Evolutionary conservation across 2,797 vertebrate genomes (phyloP), one percentile per base, ranked within the genome.

Genomic region (Clarias fuscus): DNA sequence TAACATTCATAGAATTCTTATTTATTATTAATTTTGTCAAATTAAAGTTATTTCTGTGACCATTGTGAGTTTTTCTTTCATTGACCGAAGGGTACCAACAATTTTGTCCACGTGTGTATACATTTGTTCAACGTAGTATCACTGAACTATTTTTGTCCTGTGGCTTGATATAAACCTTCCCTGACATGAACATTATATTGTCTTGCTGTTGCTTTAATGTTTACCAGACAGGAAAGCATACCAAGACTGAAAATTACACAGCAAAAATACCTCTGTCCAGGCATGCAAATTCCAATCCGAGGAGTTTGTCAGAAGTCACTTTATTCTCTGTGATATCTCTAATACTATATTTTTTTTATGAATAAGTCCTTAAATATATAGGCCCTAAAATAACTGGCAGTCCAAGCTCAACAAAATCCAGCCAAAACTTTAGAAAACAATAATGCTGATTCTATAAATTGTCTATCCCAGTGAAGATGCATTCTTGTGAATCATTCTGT

Each of bases 401-500:
- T 2, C 2, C 0, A 78, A 22, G 11, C 6, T 27, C 40, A 75
- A 53, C 37, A 43, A 72, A 75, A 75, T 56, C 76, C 75, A 78
- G 56, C 4, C 6, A 15, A 61, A 61, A 76, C 27, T 15, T 7
- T 2, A 15, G n/a, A 20, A 76, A 77, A 5, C 75, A 59, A 59
- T 37, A 33, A 59, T 59, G 30, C 11, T 24, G 11, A 48, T 30
- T 77, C n/a, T 79, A 33, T 61, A 37, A 22, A 61, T 17, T 79
- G 30, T 62, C 14, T 81, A 87, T 90, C 90, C 81, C 87, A 89
- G 64, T 77, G 79, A 82, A 73, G 80, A 89, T 86, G 86, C 90
- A 92, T 92, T 93, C 90, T 92, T 92, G 85, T 89, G 88, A 86
- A 86, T 87, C 90, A 85, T 92, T 91, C 84, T 91, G 89, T 76